Evolutionary conservation across 1,140 invertebrate species (phyloP), one percentile per base, ranked within the genome.

Genomic region (Formica exsecta): DNA sequence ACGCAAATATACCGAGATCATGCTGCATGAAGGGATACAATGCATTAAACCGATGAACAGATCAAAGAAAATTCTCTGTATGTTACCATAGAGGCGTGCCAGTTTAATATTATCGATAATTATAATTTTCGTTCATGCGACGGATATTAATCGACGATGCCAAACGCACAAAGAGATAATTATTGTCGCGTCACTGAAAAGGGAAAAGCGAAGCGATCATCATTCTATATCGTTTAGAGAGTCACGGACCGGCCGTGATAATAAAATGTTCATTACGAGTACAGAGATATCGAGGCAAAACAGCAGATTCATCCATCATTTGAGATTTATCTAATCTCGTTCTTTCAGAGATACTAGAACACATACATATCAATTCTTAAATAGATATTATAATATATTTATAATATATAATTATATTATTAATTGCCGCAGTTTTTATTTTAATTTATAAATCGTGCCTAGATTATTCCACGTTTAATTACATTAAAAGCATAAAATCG

Each of bases 141-240:
- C 79, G 62, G 79, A 83, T 83, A 83, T 83, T 83, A 83, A 83
- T 83, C 36, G 79, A 61, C 68, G 54, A 74, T 83, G 79, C 79
- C 79, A 59, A 61, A 73, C 77, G 64, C 51, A 80, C 79, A 83
- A 83, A 83, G 79, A 48, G 54, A 83, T 83, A 62, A 73, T 83
- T 74, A 73, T 83, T 74, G 68, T 83, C 68, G 68, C 38, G n/a
- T 62, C 38, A 41, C 13, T 29, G 38, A 48, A 62, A 44, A 41
- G 25, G 25, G n/a, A 13, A 5, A 41, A 74, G 68, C 25, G 25
- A 25, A 36, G 25, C 38, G 68, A 74, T 83, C 65, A 70, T 70
- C 66, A 83, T 81, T 81, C 73, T 73, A 81, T 73, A 61, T 83
- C 79, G 54, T 83, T 83, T 83, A 83, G 36, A 83, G 32, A 79